Base-by-base conservation (phyloP, 2,797 vertebrate genomes). In the Mus caroli region DNA sequence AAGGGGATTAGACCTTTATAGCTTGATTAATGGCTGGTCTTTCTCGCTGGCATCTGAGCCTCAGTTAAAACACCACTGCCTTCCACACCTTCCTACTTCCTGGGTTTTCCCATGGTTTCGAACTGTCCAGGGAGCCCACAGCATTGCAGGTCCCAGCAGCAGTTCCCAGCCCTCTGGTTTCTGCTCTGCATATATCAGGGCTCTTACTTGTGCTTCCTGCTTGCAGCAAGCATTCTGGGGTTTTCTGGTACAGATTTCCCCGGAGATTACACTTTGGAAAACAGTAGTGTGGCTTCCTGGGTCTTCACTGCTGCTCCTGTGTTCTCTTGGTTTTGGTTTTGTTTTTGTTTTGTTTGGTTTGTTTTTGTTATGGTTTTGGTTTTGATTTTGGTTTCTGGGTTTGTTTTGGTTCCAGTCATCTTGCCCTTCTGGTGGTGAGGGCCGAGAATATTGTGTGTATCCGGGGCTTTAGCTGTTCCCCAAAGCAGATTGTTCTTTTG, bases 11-110 rank as follows among this genome's bases (percentile, higher is more conserved):
- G 10, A 89, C 50, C 83, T 96, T 95, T 82, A 46, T 40, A 90
- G 83, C 78, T 71, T 91, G 80, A 94, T 96, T 93, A 96, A 82
- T 88, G 86, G 37, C 89, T 92, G n/a, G 46, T 79, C 92, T 96
- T 96, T 94, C 85, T 96, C 82, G 78, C 92, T 56, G 54, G 90
- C 88, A 56, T 92, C 85, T 79, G 58, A 64, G 88, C 90, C 62
- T 96, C 91, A 67, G 79, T 46, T 89, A 93, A 69, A 86, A 24
- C 8, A 0, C 69, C 34, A 64, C 79, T 83, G 62, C 31, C 88
- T 94, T 52, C 67, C 34, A 52, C 90, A 46, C 17, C 76, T 94
- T 95, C 94, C 75, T 75, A 15, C 54, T 76, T 40, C 37, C n/a
- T 89, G 28, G 71, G 19, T 3, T 67, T 96, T 85, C 88, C 60